phyloP scores from a whole-genome alignment of 1,140 invertebrate species.

The Pteromalus puparum region DNA sequence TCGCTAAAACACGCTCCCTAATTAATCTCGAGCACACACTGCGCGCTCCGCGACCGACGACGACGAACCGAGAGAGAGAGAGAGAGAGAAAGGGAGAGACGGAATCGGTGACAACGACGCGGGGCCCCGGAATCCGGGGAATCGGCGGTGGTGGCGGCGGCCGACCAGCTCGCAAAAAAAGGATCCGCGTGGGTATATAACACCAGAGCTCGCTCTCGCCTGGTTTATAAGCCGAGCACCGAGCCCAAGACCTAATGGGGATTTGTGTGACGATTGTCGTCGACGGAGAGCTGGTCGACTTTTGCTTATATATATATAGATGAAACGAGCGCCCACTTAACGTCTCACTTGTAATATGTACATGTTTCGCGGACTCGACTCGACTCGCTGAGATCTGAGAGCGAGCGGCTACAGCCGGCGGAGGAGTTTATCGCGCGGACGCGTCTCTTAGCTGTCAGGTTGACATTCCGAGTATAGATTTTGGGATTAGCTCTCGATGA shows the following conservation, averaged over 20 bases:
- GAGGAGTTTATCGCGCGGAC: too few relatives aligned
- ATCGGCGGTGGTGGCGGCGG: not conserved
- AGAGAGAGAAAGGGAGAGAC: too few relatives aligned
- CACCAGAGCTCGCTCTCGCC: not conserved
- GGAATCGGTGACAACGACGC: too few relatives aligned
- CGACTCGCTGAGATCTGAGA: not conserved
- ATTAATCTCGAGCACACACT: slow-evolving; percentile 36
- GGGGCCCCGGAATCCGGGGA: slow-evolving; percentile 12
- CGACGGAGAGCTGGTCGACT: not conserved
- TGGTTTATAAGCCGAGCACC: not conserved
- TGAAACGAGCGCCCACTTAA: slow-evolving; percentile 15
- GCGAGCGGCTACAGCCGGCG: too few relatives aligned
- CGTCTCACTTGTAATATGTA: slow-evolving; percentile 22
- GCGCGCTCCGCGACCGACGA: not conserved
- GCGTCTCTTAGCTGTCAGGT: too few relatives aligned
- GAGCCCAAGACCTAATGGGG: slow-evolving; percentile 5
- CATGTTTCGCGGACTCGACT: not conserved
- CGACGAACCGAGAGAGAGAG: not conserved
- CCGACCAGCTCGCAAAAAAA: slow-evolving; percentile 12
- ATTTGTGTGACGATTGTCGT: slow-evolving; percentile 13
- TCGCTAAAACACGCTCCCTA: not conserved
- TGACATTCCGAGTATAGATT: too few relatives aligned
- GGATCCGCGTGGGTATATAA: slow-evolving; percentile 33
- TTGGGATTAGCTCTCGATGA: too few relatives aligned
- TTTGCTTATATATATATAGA: not conserved